Percentiles rank a stretch among this genome's conserved stretches.
Conservation (phyloP, 2,113 vertebrate genomes). For the Etheostoma spectabile region DNA sequence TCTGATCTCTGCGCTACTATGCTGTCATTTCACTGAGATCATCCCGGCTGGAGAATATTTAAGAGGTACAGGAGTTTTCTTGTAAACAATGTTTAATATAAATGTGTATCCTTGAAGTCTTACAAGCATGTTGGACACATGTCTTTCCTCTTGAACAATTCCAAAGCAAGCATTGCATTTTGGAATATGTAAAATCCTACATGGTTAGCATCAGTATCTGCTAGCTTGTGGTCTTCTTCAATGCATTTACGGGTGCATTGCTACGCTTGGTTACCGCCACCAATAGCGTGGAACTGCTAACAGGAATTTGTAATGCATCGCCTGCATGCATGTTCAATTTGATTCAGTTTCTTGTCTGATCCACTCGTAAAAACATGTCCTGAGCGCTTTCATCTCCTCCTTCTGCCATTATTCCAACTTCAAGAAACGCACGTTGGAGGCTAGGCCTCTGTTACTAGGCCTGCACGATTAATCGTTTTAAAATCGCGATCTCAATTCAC, state of each 20-base stretch:
- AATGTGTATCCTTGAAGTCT: not conserved
- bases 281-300: not conserved
- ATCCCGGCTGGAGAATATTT: not conserved
- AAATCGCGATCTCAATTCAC: no score
- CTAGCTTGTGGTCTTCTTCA: not conserved
- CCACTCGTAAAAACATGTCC: not conserved
- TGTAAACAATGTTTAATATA: not conserved
- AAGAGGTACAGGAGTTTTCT: not conserved
- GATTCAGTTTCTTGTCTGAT: no score
- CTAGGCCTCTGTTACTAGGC: no score
- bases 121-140: not conserved
- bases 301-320: not conserved
- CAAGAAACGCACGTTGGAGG: no score
- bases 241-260: not conserved
- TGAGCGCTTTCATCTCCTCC: no score
- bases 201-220: not conserved
- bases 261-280: not conserved
- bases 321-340: not conserved
- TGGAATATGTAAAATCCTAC: not conserved
- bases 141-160: not conserved
- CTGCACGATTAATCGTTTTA: no score
- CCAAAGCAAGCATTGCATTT: not conserved
- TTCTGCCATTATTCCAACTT: no score
- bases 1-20: not conserved
- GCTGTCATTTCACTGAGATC: not conserved